Base-by-base conservation (phyloP, 2,888 invertebrate genomes). In the Aleiodes leptofemur region DNA sequence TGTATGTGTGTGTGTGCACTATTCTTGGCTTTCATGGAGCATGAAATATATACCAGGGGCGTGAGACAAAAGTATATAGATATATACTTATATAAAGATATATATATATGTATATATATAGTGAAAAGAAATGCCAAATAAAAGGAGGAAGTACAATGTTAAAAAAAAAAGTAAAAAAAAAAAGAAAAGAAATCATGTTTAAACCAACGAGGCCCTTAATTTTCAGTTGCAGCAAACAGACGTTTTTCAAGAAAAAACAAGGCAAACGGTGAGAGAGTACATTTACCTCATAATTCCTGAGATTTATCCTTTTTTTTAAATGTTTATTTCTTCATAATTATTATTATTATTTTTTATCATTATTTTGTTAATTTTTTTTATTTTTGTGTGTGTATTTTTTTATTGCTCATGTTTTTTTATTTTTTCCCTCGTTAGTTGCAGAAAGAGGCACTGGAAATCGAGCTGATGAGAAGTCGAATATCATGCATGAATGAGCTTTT, bases 371-470 rank as follows among this genome's bases (percentile, higher is more conserved):
- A 31, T 48, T 48, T 56, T 56, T 73, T 16, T 23, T 23, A 23
- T 23, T 23, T 23, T 23, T 23, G 23, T 23, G 23, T 68, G 13
- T 53, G 50, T 14, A 43, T 23, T 23, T 50, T 8, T 56, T 34
- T 29, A 13, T 48, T 11, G 23, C 14, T 29, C 23, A 23, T 14
- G 53, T 14, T 16, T 53, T 34, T 31, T 71, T 51, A 59, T 11
- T 23, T 23, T 23, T 23, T 23, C 23, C 66, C 66, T 69, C 72
- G 51, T 72, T 80, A 88, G 88, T 72, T 88, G 69, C 81, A 81
- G 79, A 88, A 88, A 80, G 88, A 87, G 75, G 82, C 82, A 69
- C 80, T 89, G 71, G 86, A 89, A 76, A 81, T 88, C 69, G 87
- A 88, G 76, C 84, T 88, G 77, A 82, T 87, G 77, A 85, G 85